These are phyloP conservation scores for Numida meleagris DNA, from an alignment of 2,113 vertebrate genomes.

Conservation along the genomic window DNA sequence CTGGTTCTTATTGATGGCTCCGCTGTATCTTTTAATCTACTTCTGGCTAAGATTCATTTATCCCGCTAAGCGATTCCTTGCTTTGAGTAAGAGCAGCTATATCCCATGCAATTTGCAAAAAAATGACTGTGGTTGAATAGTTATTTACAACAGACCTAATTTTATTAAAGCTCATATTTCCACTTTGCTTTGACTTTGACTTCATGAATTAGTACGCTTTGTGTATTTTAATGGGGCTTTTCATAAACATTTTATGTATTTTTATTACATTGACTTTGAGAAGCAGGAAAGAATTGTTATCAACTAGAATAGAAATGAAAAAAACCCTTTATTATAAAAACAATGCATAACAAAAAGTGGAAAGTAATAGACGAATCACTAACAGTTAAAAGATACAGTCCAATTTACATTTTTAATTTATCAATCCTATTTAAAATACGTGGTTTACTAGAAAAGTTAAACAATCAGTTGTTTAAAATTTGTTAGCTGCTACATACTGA, in stretches of 20 bases:
- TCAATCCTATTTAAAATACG: constrained; percentile 44
- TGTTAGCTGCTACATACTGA: neutral
- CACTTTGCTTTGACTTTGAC: constrained; percentile 59
- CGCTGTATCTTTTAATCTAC: constrained; percentile 61
- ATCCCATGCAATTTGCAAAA: constrained; percentile 60
- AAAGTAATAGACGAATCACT: constrained; percentile 47
- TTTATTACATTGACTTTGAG: constrained; percentile 47
- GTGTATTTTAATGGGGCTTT: constrained; percentile 66
- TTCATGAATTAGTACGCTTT: constrained; percentile 64
- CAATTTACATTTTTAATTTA: constrained; percentile 66
- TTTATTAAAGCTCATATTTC: constrained; percentile 72
- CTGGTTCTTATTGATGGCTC: constrained; percentile 36
- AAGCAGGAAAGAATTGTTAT: constrained; percentile 46
- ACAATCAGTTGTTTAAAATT: constrained; percentile 14
- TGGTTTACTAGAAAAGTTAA: neutral
- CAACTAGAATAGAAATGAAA: constrained; percentile 22
- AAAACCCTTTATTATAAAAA: constrained; percentile 52
- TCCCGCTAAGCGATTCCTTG: constrained; percentile 43
- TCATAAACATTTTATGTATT: constrained; percentile 62
- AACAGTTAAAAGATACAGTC: constrained; percentile 37
- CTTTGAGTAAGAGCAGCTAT: constrained; percentile 29
- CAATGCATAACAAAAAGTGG: constrained; percentile 31
- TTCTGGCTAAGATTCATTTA: constrained; percentile 67
- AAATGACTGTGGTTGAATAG: constrained; percentile 62
- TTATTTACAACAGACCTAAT: constrained; percentile 67